A percentile compares a stretch with the other conserved stretches of the same genome.
Evolutionary conservation across 1,140 invertebrate genomes (phyloP).

Genomic region (Elysia chlorotica): DNA sequence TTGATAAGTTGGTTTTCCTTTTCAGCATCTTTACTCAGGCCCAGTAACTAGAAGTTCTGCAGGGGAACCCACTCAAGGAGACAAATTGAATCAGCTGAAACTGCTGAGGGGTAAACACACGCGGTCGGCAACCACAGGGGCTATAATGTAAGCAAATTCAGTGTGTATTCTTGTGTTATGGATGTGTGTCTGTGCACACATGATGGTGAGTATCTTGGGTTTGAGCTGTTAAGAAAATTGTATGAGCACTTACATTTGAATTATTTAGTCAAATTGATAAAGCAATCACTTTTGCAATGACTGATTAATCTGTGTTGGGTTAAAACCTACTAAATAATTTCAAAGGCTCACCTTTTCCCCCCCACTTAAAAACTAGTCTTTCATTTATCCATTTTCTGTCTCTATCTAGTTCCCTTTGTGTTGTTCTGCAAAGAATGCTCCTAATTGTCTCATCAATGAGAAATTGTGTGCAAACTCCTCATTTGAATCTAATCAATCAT

Average conservation of each 20-base stretch:
- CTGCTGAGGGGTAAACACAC: slow-evolving; percentile 47
- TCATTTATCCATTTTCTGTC: too few species aligned
- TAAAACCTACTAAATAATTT: neutral
- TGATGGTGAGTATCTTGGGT: neutral
- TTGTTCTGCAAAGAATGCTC: too few species aligned
- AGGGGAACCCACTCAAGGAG: slow-evolving; percentile 55
- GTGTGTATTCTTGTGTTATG: too few species aligned
- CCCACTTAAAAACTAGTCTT: too few species aligned
- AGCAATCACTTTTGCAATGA: too few species aligned
- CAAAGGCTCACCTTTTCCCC: too few species aligned
- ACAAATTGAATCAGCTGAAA: slow-evolving; percentile 58
- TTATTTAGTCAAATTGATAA: neutral
- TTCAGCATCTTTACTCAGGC: slow-evolving; percentile 44
- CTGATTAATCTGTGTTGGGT: neutral
- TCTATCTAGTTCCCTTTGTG: too few species aligned
- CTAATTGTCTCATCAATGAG: too few species aligned
- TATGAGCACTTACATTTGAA: neutral
- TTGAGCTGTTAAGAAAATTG: neutral
- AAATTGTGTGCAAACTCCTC: slow-evolving; percentile 2
- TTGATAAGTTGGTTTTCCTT: too few species aligned
- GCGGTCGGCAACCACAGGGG: slow-evolving; percentile 51
- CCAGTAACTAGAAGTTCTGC: slow-evolving; percentile 44
- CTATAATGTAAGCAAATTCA: slow-evolving; percentile 49
- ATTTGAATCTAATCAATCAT: neutral
- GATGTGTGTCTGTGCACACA: too few species aligned